Conservation (phyloP, 2,113 vertebrate species). For the Nipponia nippon region DNA sequence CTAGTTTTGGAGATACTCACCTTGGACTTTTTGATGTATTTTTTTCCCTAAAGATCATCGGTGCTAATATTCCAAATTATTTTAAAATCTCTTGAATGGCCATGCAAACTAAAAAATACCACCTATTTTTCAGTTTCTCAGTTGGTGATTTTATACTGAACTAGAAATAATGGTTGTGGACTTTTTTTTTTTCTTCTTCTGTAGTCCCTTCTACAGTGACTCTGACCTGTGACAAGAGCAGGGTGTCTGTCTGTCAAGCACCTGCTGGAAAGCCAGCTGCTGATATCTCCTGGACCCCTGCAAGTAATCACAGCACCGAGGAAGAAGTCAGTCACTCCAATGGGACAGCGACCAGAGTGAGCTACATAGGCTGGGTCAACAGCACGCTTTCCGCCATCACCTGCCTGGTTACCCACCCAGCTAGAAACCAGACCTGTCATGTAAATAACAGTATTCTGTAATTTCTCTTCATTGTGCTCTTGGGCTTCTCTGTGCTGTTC, state of each 20-base stretch:
- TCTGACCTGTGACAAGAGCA: not conserved
- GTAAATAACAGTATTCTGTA: not conserved
- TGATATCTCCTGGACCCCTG: constrained; percentile 58
- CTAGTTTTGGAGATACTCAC: not conserved
- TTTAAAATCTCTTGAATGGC: not conserved
- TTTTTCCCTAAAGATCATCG: not conserved
- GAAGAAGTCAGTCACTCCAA: not conserved
- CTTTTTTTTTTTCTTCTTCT: not conserved
- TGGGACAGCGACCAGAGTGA: constrained; percentile 45
- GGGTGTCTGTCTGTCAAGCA: constrained; percentile 2
- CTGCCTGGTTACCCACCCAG: constrained; percentile 52
- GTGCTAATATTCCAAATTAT: not conserved
- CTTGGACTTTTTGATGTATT: not conserved
- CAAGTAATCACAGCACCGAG: not conserved
- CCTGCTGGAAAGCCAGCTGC: constrained; percentile 62
- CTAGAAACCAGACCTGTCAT: not conserved
- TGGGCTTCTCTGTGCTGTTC: not conserved
- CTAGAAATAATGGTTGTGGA: not conserved
- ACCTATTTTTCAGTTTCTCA: not conserved
- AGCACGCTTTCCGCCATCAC: not conserved
- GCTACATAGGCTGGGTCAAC: not conserved
- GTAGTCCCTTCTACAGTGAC: constrained; percentile 36
- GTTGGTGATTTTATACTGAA: not conserved
- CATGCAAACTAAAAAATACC: not conserved
- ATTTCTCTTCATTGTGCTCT: not conserved